These are phyloP conservation scores for Manduca sexta DNA, from an alignment of 1,140 invertebrate species.

Conservation along the genomic window DNA sequence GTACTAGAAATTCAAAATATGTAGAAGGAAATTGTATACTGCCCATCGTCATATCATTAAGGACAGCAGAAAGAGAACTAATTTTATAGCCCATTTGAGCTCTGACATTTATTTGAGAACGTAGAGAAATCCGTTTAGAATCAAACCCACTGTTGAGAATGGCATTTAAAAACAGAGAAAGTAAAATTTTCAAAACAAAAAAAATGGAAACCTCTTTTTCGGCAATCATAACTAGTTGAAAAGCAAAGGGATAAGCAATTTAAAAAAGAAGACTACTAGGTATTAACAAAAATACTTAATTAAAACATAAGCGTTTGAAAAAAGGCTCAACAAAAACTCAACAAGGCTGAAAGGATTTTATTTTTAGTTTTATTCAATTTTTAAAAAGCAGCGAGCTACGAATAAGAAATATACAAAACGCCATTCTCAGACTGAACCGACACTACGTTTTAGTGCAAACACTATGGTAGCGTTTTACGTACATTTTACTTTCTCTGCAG, in stretches of 20 bases:
- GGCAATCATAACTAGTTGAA: too few species aligned
- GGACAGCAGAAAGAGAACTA: too few species aligned
- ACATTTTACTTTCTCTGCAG: conserved; percentile 67
- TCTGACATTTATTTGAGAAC: conserved; percentile 5
- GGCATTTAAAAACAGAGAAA: conserved; percentile 53
- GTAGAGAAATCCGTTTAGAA: conserved; percentile 1
- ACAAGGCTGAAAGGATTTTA: too few species aligned
- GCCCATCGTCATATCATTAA: too few species aligned
- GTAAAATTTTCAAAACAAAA: conserved; percentile 24
- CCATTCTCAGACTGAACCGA: conserved; percentile 30
- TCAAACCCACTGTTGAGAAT: conserved; percentile 23
- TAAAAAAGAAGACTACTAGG: background rate
- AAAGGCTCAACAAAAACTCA: too few species aligned
- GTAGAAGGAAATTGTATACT: too few species aligned
- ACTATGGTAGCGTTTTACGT: conserved; percentile 23
- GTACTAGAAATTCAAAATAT: too few species aligned
- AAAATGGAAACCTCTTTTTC: conserved; percentile 1
- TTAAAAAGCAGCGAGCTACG: too few species aligned
- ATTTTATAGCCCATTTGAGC: too few species aligned
- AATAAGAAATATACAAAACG: conserved; percentile 28
- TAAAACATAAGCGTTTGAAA: too few species aligned
- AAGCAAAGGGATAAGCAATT: conserved; percentile 5
- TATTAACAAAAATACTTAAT: background rate
- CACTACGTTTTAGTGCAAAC: background rate
- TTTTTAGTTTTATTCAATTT: too few species aligned